phyloP scores from a whole-genome alignment of 2,113 vertebrate species.

The Castor canadensis region DNA sequence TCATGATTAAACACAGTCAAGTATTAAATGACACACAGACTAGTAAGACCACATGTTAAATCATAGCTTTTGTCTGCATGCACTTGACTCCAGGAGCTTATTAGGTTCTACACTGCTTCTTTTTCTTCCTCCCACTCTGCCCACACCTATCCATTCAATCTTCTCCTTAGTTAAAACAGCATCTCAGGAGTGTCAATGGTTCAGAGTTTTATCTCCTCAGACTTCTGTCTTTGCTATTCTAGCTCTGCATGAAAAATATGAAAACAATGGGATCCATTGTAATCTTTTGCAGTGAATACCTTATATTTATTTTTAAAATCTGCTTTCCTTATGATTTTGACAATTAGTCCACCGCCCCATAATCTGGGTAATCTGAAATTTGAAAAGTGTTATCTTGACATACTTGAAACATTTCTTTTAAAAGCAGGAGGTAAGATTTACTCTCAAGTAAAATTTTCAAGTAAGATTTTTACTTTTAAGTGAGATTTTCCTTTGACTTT shows the following conservation, averaged over 20 bases:
- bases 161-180: neutral
- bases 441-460: slow-evolving; percentile 52
- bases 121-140: neutral
- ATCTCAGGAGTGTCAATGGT: neutral
- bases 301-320: neutral
- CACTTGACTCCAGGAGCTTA: neutral
- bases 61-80: neutral
- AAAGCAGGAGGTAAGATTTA: slow-evolving; percentile 7
- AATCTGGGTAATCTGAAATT: neutral
- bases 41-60: slow-evolving; percentile 53
- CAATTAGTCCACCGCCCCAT: neutral
- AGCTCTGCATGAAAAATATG: neutral
- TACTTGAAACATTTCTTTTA: neutral
- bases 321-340: neutral
- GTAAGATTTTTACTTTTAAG: neutral
- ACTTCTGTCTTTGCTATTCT: neutral
- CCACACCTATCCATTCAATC: neutral
- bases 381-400: slow-evolving; percentile 22
- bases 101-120: neutral
- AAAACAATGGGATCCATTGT: neutral
- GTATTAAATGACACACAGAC: slow-evolving; percentile 37
- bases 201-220: neutral
- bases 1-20: slow-evolving; percentile 66
- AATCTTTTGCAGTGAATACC: neutral
- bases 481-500: slow-evolving; percentile 25